Percentiles rank a stretch among this genome's conserved stretches.
Evolutionary conservation across 1,140 invertebrate genomes (phyloP).

Genomic region (Lasioglossum albipes): DNA sequence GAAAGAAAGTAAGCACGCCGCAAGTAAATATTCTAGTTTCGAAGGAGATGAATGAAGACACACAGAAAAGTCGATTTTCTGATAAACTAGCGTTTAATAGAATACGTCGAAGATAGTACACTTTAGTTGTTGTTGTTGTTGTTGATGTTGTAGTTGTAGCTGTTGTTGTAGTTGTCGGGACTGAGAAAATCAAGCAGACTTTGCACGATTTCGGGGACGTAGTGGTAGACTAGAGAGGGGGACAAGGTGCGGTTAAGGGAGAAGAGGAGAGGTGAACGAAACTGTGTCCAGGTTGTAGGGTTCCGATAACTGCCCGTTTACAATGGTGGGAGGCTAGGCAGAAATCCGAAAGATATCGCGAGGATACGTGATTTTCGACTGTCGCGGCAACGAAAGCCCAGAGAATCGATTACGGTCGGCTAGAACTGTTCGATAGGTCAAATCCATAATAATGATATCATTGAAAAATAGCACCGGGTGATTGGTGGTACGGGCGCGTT

Average conservation of each 20-base stretch:
- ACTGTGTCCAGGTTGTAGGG: background rate
- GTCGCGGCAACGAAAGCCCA: background rate
- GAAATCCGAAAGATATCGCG: background rate
- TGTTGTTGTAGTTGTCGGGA: slow-evolving; percentile 63
- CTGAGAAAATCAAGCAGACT: slow-evolving; percentile 71
- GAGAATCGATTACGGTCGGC: slow-evolving; percentile 5
- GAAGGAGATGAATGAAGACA: slow-evolving; percentile 39
- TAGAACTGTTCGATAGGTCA: background rate
- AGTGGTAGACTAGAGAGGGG: background rate
- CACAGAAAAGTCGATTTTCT: slow-evolving; percentile 66
- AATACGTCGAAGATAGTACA: slow-evolving; percentile 76
- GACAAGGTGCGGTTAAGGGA: too few relatives aligned
- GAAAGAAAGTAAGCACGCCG: background rate
- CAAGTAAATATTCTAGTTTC: background rate
- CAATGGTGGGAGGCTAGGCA: background rate
- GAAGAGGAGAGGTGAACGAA: background rate
- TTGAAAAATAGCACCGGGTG: slow-evolving; percentile 48
- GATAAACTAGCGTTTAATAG: slow-evolving; percentile 78
- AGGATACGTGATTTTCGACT: background rate
- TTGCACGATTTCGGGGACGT: slow-evolving; percentile 60
- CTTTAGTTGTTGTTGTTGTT: slow-evolving; percentile 66
- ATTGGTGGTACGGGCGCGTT: slow-evolving; percentile 47
- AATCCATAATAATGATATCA: slow-evolving; percentile 8
- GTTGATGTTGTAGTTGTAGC: slow-evolving; percentile 64
- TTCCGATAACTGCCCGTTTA: background rate